Evolutionary conservation across 2,888 invertebrate species (phyloP).

Genomic region (Dioctria rufipes): DNA sequence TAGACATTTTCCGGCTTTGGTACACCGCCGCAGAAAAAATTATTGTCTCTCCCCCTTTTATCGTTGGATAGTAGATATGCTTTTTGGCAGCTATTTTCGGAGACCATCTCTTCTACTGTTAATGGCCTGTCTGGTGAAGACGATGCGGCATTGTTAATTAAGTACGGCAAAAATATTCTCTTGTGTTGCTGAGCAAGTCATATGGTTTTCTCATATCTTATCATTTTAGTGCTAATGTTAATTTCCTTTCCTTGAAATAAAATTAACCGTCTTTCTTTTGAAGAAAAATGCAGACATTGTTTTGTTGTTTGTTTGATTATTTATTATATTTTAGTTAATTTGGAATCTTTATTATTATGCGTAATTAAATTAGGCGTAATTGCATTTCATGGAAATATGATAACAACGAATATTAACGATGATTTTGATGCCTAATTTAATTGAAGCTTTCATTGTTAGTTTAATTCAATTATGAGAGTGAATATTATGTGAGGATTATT

Average conservation of each 20-base stretch:
- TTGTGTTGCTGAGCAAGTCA: not conserved
- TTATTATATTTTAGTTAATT: too few species aligned
- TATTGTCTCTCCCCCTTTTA: constrained; percentile 29
- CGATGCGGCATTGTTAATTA: constrained; percentile 16
- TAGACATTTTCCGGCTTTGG: not conserved
- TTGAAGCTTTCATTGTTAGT: too few species aligned
- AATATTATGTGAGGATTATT: too few species aligned
- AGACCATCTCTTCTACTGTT: not conserved
- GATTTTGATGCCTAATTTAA: too few species aligned
- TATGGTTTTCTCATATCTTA: not conserved
- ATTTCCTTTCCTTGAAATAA: constrained; percentile 36
- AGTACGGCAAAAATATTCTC: not conserved
- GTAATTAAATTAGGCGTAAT: too few species aligned
- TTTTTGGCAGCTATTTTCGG: constrained; percentile 37
- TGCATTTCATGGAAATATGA: too few species aligned
- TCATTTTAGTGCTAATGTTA: constrained; percentile 2
- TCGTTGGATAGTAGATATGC: not conserved
- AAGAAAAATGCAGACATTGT: not conserved
- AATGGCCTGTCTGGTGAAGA: constrained; percentile 19
- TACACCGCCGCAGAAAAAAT: not conserved
- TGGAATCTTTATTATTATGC: too few species aligned
- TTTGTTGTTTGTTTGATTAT: too few species aligned
- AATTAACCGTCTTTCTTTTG: constrained; percentile 14
- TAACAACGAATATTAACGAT: too few species aligned
- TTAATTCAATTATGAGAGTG: too few species aligned